Percentiles rank a stretch among this genome's conserved stretches.
phyloP scores from a whole-genome alignment of 2,797 vertebrate species.

The Eupleurogrammus muticus region DNA sequence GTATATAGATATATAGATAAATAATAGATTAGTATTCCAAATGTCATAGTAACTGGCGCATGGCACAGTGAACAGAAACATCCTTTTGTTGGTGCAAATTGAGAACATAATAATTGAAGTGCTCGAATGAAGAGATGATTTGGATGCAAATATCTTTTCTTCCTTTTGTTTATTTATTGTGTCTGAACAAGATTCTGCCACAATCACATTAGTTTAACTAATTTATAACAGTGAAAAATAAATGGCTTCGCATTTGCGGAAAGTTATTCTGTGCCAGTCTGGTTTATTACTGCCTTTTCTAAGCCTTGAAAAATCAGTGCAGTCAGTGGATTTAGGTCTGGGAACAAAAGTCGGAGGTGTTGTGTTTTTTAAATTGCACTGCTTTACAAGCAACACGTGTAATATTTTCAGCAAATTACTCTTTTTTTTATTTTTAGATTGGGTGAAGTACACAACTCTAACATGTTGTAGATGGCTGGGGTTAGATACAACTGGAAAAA shows the following conservation, averaged over 20 bases:
- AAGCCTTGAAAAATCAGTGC: constrained; percentile 46
- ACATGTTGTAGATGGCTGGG: constrained; percentile 68
- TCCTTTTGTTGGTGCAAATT: neutral
- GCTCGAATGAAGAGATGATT: neutral
- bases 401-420: constrained; percentile 81
- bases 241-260: constrained; percentile 30
- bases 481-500: constrained; percentile 81
- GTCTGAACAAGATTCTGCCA: constrained; percentile 24
- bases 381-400: constrained; percentile 67
- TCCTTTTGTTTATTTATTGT: constrained; percentile 34
- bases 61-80: constrained; percentile 6
- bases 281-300: constrained; percentile 44
- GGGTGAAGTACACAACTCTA: constrained; percentile 56
- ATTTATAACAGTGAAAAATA: constrained; percentile 37
- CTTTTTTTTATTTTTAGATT: constrained; percentile 58
- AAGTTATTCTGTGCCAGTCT: constrained; percentile 27
- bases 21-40: neutral
- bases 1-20: no score
- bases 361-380: constrained; percentile 70
- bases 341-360: constrained; percentile 55
- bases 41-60: neutral
- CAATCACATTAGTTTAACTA: constrained; percentile 32
- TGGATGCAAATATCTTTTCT: neutral
- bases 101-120: neutral
- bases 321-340: constrained; percentile 60